Evolutionary conservation across 2,888 invertebrate genomes (phyloP), one percentile per base, ranked within the genome.

Genomic region (Slavum lentiscoides): DNA sequence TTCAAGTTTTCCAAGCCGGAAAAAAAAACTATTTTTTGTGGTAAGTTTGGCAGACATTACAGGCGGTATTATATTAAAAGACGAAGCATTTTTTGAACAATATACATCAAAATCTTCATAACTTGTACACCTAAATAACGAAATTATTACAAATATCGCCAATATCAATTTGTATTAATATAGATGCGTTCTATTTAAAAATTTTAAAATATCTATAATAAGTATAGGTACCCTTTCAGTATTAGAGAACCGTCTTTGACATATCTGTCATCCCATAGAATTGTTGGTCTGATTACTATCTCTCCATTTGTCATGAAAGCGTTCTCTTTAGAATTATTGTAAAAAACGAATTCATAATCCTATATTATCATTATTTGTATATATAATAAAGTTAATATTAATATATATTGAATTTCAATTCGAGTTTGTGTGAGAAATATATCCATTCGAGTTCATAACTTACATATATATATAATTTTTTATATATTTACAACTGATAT

Each of bases 1-100:
- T 84, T 91, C 89, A 19, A 94, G 87, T 61, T 87, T 89, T 17
- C 94, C 94, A 85, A 92, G 93, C 15, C 89, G 88, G 84, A 94
- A 93, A 8, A 89, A 89, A 84, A 93, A 92, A 0, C 86, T 87
- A 61, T 89, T 87, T 84, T 89, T 91, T 2, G 91, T 91, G 61
- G 88, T 89, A 19, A 94, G 84, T 74, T 89, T 88, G 0, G 91
- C 91, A 2, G 92, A 91, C 49, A 90, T 87, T 6, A 93, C 87
- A 0, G 93, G 93, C 0, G 93, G 93, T 67, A 93, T 85, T 70
- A 93, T 91, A 82, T 89, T 87, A 39, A 88, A 88, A 39, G 68
- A 66, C n/a, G 69, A 59, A 66, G 67, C 81, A 59, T 74, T 80
- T 43, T 70, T 82, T 15, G 72, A 23, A 58, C 83, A 49, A 49